phyloP scores from a whole-genome alignment of 1,140 invertebrate genomes.

The Daktulosphaira vitifoliae region DNA sequence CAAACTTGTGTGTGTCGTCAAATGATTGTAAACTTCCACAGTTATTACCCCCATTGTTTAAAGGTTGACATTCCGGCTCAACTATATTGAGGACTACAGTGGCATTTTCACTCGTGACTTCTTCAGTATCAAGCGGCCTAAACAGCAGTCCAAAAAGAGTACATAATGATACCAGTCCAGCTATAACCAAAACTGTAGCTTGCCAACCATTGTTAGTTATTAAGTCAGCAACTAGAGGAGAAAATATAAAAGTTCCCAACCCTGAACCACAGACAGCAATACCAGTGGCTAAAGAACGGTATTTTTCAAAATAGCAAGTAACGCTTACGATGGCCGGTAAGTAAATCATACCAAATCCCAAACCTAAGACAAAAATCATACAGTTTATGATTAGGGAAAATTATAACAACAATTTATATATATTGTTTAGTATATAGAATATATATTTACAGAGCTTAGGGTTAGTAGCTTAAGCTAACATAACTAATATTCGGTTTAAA shows the following conservation, averaged over 20 bases:
- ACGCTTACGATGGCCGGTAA: conserved; percentile 90
- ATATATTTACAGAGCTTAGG: no score
- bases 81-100: background rate
- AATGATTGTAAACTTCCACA: conserved; percentile 35
- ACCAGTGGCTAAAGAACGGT: conserved; percentile 79
- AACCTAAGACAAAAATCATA: conserved; percentile 49
- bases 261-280: conserved; percentile 93
- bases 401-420: no score
- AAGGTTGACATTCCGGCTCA: conserved; percentile 11
- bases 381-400: background rate
- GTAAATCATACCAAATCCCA: conserved; percentile 90
- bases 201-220: conserved; percentile 44
- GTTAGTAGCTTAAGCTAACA: no score
- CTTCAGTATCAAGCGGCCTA: conserved; percentile 46
- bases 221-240: conserved; percentile 62
- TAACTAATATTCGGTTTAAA: no score
- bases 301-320: conserved; percentile 87
- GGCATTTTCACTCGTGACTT: background rate
- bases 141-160: conserved; percentile 77
- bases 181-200: conserved; percentile 61
- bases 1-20: no score
- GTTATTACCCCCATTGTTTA: conserved; percentile 25
- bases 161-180: conserved; percentile 71
- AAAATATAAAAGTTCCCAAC: conserved; percentile 74
- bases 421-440: no score